Conservation (phyloP, 2,888 invertebrate genomes). For the Chrysomela aeneicollis region DNA sequence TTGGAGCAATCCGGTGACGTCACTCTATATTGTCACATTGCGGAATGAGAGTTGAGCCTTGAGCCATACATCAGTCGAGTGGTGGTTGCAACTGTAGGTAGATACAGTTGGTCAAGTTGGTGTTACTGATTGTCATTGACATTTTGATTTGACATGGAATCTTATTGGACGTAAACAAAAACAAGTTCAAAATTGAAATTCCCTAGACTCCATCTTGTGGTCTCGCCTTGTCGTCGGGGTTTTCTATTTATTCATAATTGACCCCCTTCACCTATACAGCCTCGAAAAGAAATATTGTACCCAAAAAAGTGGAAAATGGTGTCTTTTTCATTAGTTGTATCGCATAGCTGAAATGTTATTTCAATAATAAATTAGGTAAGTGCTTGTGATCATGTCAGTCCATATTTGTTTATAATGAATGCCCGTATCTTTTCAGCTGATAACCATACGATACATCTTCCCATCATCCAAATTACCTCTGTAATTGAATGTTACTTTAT, state of each 20-base stretch:
- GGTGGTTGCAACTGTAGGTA: too few relatives aligned
- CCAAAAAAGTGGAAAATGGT: constrained; percentile 3
- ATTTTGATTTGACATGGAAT: neutral
- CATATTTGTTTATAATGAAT: neutral
- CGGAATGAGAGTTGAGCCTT: too few relatives aligned
- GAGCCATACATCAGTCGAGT: too few relatives aligned
- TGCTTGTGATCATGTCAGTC: neutral
- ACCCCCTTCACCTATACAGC: constrained; percentile 37
- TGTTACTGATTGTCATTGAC: too few relatives aligned
- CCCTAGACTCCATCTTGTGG: constrained; percentile 15
- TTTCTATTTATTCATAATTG: constrained; percentile 19
- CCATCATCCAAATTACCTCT: neutral
- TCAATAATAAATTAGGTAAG: constrained; percentile 8
- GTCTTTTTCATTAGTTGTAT: neutral
- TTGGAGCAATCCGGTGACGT: too few relatives aligned
- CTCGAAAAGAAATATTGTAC: constrained; percentile 24
- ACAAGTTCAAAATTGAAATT: constrained; percentile 23
- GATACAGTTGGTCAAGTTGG: too few relatives aligned
- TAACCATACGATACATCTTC: neutral
- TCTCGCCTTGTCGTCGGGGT: constrained; percentile 20
- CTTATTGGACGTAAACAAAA: constrained; percentile 20
- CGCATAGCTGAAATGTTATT: neutral
- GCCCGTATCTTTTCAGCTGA: neutral
- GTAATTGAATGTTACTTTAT: neutral
- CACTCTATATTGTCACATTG: too few relatives aligned